Base-by-base conservation (phyloP, 2,888 invertebrate species). In the Cosmorhoe ocellata region DNA sequence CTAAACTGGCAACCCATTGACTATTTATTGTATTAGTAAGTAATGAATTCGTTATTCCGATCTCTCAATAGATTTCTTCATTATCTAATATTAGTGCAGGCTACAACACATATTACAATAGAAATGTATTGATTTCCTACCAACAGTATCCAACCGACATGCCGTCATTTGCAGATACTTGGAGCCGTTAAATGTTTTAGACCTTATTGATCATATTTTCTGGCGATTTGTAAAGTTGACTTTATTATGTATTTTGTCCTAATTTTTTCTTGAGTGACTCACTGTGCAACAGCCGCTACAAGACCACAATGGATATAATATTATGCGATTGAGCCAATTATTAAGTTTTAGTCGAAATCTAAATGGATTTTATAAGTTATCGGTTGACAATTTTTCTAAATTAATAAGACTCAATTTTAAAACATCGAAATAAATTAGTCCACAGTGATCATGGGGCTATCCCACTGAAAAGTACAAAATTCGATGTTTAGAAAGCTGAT, bases 51-150 rank as follows among this genome's bases (percentile, higher is more conserved):
- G 89, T 89, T 89, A 85, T 76, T 84, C 83, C 84, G 77, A 85
- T 84, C 81, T 87, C 83, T 85, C 74, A 75, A 84, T 88, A 87
- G 85, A 80, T 81, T 85, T 80, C 79, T 86, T 83, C 81, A 74
- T 59, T 84, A 83, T 76, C 73, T 79, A 77, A 73, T 84, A 84
- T 86, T 81, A 84, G 70, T 61, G 85, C 89, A 88, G 88, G 88
- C 89, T 87, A 84, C 76, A 78, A 84, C 89, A 89, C 87, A 88
- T 78, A 84, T 89, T 88, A 89, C 89, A 90, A 89, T 90, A 90
- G 88, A 76, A 80, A 83, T 75, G 76, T 84, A 88, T 89, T 89
- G 75, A 81, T 84, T 90, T 90, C 76, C 83, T 82, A 86, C 77
- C 84, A 77, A 85, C 82, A 84, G 75, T 81, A 77, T 79, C 81